Conservation (phyloP, 2,888 invertebrate species). For the Campoletis raptor region DNA sequence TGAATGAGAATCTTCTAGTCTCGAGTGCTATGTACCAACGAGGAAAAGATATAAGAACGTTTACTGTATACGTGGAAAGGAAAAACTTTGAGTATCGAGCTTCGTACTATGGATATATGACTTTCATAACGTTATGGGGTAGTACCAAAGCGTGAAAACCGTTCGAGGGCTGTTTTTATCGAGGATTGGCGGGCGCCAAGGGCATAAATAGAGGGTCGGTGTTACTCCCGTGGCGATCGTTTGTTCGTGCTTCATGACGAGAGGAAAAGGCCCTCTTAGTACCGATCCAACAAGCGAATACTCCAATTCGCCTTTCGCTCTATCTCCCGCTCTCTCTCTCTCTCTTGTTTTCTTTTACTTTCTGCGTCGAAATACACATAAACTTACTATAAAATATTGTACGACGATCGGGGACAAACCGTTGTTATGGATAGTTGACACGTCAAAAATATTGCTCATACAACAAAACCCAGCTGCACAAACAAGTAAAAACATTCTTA, state of each 20-base stretch:
- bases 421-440: slow-evolving; percentile 33
- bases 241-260: slow-evolving; percentile 72
- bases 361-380: slow-evolving; percentile 51
- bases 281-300: slow-evolving; percentile 67
- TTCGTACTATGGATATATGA: slow-evolving; percentile 46
- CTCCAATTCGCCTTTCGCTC: slow-evolving; percentile 48
- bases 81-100: slow-evolving; percentile 42
- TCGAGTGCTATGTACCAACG: slow-evolving; percentile 35
- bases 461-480: slow-evolving; percentile 1
- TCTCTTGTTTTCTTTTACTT: not conserved
- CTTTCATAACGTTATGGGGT: slow-evolving; percentile 59
- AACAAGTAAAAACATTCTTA: not conserved
- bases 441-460: slow-evolving; percentile 12
- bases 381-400: slow-evolving; percentile 58
- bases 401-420: slow-evolving; percentile 17
- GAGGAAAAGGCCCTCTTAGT: slow-evolving; percentile 67
- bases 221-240: slow-evolving; percentile 81
- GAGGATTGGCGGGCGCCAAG: slow-evolving; percentile 68
- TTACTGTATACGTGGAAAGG: slow-evolving; percentile 26
- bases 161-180: slow-evolving; percentile 68
- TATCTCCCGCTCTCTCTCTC: slow-evolving; percentile 37
- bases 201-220: slow-evolving; percentile 75
- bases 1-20: slow-evolving; percentile 40
- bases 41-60: slow-evolving; percentile 34
- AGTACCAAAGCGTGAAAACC: slow-evolving; percentile 59